Evolutionary conservation across 2,113 vertebrate genomes (phyloP), one percentile per base, ranked within the genome.

Genomic region (Percopsis transmontana): DNA sequence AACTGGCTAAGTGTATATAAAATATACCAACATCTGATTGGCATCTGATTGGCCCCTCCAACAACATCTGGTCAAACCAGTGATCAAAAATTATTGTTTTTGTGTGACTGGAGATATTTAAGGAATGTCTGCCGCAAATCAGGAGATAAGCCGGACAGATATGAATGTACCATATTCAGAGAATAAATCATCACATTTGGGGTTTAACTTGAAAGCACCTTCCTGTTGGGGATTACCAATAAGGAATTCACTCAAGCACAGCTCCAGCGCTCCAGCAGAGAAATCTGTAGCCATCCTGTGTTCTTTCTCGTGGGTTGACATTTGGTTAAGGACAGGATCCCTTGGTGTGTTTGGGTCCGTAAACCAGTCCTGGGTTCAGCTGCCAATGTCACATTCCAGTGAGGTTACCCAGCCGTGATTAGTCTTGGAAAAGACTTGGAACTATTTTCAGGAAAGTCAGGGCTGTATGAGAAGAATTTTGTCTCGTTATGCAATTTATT

Each of bases 351-450:
- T 42, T 40, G 39, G 47, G 20, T 44, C 66, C 20, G 63, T 21
- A 52, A 50, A 45, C 1, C 42, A 75, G 14, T 52, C 62, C 58
- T 33, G 27, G 23, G 2, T 9, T 39, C 24, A 27, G 62, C 58
- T 64, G 7, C 42, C 64, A 64, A 58, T 1, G 48, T 52, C 33
- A 21, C 70, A 73, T 82, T 85, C 68, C 58, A 65, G 5, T 19
- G 0, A 27, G 1, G 19, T 72, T 54, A 70, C 73, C 50, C 52
- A 3, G 9, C 42, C 7, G 47, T 39, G 33, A 73, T 75, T 39
- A 64, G 58, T 47, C 8, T 13, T 59, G 39, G 54, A 75, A 50
- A 24, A 41, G 4, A 42, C 16, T 44, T 73, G 20, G 33, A 41
- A 60, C 59, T 45, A 40, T 39, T 20, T 66, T 71, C 60, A 82